Conservation (phyloP, 2,113 vertebrate species). For the Lasiurus cinereus region DNA sequence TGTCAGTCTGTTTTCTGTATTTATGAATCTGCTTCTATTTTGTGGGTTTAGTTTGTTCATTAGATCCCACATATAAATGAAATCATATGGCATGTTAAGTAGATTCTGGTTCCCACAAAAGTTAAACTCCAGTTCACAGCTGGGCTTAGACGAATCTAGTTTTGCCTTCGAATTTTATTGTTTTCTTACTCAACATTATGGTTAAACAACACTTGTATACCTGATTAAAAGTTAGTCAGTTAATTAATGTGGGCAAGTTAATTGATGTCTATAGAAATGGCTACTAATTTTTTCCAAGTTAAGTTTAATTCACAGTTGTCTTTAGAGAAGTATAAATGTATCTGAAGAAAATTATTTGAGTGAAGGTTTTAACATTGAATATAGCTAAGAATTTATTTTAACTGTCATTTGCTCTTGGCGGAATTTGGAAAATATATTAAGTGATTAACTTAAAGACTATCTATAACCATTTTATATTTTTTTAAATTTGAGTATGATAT, state of each 20-base stretch:
- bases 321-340: constrained; percentile 11
- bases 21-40: not conserved
- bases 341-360: constrained; percentile 22
- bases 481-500: not conserved
- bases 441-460: constrained; percentile 7
- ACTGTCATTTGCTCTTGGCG: not conserved
- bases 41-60: not conserved
- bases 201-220: constrained; percentile 46
- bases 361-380: constrained; percentile 9
- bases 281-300: constrained; percentile 63
- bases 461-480: not conserved
- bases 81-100: not conserved
- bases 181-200: constrained; percentile 46
- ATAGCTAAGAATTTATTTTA: constrained; percentile 42
- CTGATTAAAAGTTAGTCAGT: constrained; percentile 58
- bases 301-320: constrained; percentile 55
- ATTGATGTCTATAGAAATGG: constrained; percentile 35
- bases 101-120: not conserved
- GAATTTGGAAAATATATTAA: constrained; percentile 54
- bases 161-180: constrained; percentile 47
- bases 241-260: constrained; percentile 60
- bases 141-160: not conserved
- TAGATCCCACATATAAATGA: not conserved
- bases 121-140: constrained; percentile 45
- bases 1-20: not conserved